phyloP scores from a whole-genome alignment of 2,113 vertebrate species.

The Cyprinus carpio region DNA sequence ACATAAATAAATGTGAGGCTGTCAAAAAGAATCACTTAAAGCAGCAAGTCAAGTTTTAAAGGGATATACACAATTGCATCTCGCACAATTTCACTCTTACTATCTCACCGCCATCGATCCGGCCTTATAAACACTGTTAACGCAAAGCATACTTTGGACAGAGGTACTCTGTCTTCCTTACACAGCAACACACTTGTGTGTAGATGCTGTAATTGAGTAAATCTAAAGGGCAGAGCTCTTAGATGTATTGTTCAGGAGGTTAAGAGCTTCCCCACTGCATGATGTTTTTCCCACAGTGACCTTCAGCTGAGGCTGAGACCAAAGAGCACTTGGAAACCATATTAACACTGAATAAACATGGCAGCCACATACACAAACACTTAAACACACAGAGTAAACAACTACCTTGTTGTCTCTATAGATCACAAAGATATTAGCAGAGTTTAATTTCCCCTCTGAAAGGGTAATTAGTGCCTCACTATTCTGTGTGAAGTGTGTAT shows the following conservation, averaged over 20 bases:
- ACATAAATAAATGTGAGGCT: not conserved
- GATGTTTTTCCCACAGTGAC: slow-evolving; percentile 42
- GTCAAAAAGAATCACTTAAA: slow-evolving; percentile 1
- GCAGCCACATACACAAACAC: not conserved
- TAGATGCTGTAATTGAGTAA: slow-evolving; percentile 33
- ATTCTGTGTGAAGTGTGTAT: not conserved
- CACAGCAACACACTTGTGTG: not conserved
- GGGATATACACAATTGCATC: not conserved
- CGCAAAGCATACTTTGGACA: not conserved
- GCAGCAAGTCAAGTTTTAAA: not conserved
- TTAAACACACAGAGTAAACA: slow-evolving; percentile 36
- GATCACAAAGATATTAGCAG: slow-evolving; percentile 33
- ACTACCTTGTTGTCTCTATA: slow-evolving; percentile 27
- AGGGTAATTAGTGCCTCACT: slow-evolving; percentile 26
- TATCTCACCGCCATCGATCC: not conserved
- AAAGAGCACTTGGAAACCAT: not conserved
- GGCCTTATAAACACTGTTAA: not conserved
- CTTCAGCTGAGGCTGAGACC: slow-evolving; percentile 24
- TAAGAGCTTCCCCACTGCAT: slow-evolving; percentile 40
- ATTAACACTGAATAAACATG: slow-evolving; percentile 31
- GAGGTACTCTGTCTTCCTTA: slow-evolving; percentile 20
- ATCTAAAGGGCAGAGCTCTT: slow-evolving; percentile 39
- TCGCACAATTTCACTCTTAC: slow-evolving; percentile 4
- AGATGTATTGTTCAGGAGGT: slow-evolving; percentile 48
- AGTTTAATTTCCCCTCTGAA: slow-evolving; percentile 30